Evolutionary conservation across 2,888 invertebrate genomes (phyloP).

Genomic region (Maniola hyperantus): DNA sequence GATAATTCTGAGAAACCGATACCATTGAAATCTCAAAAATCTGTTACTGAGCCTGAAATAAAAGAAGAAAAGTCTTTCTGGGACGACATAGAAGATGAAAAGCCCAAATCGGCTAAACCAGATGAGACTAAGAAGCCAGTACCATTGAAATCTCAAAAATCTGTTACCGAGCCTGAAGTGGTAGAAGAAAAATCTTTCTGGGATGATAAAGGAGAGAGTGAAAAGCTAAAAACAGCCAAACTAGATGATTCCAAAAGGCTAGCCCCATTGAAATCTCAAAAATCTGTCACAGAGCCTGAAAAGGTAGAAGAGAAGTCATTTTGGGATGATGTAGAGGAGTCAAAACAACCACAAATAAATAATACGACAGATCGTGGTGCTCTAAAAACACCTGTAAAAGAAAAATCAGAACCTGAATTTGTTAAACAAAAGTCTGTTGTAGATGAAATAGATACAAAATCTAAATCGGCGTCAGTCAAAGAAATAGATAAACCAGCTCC

Average conservation of each 20-base stretch:
- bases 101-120: neutral
- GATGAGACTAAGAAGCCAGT: neutral
- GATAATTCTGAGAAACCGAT: neutral
- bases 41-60: constrained; percentile 51
- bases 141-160: constrained; percentile 52
- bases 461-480: constrained; percentile 50
- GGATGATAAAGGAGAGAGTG: constrained; percentile 47
- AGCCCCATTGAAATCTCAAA: neutral
- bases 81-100: constrained; percentile 46
- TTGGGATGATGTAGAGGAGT: constrained; percentile 54
- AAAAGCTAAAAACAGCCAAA: neutral
- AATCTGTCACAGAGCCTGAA: constrained; percentile 50
- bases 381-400: constrained; percentile 45
- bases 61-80: constrained; percentile 52
- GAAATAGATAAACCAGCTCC: constrained; percentile 49
- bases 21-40: constrained; percentile 7
- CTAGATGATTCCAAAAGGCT: neutral
- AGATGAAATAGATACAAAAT: constrained; percentile 57
- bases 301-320: constrained; percentile 47
- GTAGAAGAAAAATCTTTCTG: constrained; percentile 58
- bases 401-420: constrained; percentile 50
- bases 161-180: constrained; percentile 53
- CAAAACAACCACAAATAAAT: constrained; percentile 38
- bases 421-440: constrained; percentile 44
- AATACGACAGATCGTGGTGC: constrained; percentile 34